Evolutionary conservation across 2,113 vertebrate species (phyloP).

Genomic region (Brachirus orientalis): DNA sequence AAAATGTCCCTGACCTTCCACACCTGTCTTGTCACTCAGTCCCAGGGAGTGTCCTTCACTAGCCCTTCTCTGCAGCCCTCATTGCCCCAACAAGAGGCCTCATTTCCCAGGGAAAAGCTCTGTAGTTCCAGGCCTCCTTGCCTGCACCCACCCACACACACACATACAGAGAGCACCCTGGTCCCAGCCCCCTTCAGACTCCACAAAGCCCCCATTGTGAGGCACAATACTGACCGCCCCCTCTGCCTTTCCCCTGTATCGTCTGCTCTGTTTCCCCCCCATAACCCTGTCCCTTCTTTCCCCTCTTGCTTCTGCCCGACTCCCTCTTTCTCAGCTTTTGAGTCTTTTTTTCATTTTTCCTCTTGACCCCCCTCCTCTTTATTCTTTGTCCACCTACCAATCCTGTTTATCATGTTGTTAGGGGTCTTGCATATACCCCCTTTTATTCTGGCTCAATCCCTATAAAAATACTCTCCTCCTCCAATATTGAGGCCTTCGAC

Average conservation of each 20-base stretch:
- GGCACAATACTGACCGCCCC: constrained; percentile 72
- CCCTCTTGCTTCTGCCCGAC: constrained; percentile 32
- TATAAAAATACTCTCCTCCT: constrained; percentile 9
- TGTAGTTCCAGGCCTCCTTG: constrained; percentile 34
- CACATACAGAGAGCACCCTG: constrained; percentile 26
- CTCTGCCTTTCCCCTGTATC: constrained; percentile 62
- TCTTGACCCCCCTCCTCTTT: background rate
- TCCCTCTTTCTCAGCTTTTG: constrained; percentile 27
- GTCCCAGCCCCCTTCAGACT: constrained; percentile 69
- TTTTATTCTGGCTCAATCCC: background rate
- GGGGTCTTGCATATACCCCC: background rate
- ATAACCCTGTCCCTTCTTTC: constrained; percentile 50
- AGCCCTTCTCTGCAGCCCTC: constrained; percentile 22
- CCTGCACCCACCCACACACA: constrained; percentile 16
- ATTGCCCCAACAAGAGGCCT: constrained; percentile 54
- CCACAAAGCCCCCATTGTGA: constrained; percentile 79
- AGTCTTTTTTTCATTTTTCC: constrained; percentile 7
- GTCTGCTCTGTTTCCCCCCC: constrained; percentile 57
- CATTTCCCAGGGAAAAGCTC: constrained; percentile 62
- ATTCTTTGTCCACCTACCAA: constrained; percentile 3
- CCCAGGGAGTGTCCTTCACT: constrained; percentile 36
- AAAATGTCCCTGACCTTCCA: constrained; percentile 28
- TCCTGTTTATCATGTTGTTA: constrained; percentile 6
- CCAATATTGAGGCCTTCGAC: background rate
- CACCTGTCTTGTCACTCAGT: constrained; percentile 76